Conservation (phyloP, 2,113 vertebrate species). For the Sinocyclocheilus maitianheensis region DNA sequence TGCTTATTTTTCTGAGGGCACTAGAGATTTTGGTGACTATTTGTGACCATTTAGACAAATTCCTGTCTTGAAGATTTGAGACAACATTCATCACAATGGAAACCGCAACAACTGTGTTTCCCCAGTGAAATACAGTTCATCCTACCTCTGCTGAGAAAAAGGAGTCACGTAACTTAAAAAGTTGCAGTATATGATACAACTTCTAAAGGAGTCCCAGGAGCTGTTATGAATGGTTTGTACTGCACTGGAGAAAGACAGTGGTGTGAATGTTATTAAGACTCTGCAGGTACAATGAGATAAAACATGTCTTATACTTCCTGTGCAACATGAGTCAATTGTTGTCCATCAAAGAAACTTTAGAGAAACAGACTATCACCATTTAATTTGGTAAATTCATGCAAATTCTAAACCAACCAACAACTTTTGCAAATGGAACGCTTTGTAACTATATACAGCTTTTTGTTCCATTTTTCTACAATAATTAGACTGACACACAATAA, state of each 20-base stretch:
- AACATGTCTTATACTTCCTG: slow-evolving; percentile 19
- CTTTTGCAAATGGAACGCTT: neutral
- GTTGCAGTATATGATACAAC: slow-evolving; percentile 44
- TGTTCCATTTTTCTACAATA: slow-evolving; percentile 18
- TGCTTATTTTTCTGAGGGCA: neutral
- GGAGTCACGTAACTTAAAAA: neutral
- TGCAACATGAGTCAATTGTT: slow-evolving; percentile 25
- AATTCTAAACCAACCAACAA: slow-evolving; percentile 9
- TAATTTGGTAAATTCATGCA: neutral
- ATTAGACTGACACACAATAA: slow-evolving; percentile 32
- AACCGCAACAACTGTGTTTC: neutral
- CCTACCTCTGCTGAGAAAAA: slow-evolving; percentile 19
- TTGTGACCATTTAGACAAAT: neutral
- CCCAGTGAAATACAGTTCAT: slow-evolving; percentile 13
- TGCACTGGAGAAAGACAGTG: slow-evolving; percentile 29
- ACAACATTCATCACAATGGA: neutral
- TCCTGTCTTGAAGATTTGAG: neutral
- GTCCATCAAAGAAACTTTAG: slow-evolving; percentile 7
- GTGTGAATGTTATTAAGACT: slow-evolving; percentile 25
- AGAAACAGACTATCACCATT: neutral
- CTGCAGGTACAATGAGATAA: slow-evolving; percentile 14
- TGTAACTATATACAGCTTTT: slow-evolving; percentile 15
- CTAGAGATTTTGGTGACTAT: neutral
- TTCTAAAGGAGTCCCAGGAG: slow-evolving; percentile 42
- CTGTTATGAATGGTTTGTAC: slow-evolving; percentile 22